A percentile compares a stretch with the other conserved stretches of the same genome.
Conservation (phyloP, 1,140 invertebrate genomes). For the Dufourea novaeangliae region DNA sequence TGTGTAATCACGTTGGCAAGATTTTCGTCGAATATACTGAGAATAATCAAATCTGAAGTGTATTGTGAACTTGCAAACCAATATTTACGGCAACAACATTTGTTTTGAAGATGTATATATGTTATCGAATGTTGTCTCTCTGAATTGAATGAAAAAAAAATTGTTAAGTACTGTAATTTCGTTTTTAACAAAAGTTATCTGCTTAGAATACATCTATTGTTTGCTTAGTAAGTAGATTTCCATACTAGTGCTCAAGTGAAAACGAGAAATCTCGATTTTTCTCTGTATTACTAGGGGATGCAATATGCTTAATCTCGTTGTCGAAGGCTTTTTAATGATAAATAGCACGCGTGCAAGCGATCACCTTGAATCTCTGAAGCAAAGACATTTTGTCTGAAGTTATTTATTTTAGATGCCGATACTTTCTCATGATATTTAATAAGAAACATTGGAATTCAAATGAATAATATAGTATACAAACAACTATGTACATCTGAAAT, state of each 20-base stretch:
- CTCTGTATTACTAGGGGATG: slow-evolving; percentile 53
- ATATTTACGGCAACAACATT: slow-evolving; percentile 39
- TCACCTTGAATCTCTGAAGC: slow-evolving; percentile 42
- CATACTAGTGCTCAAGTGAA: slow-evolving; percentile 49
- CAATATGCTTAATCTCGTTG: slow-evolving; percentile 64
- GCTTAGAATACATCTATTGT: slow-evolving; percentile 61
- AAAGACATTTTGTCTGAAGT: slow-evolving; percentile 53
- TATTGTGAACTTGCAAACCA: slow-evolving; percentile 41
- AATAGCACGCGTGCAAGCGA: slow-evolving; percentile 43
- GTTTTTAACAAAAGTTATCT: slow-evolving; percentile 59
- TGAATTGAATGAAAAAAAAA: slow-evolving; percentile 50
- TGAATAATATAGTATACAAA: slow-evolving; percentile 22
- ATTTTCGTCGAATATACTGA: slow-evolving; percentile 12
- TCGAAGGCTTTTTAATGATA: slow-evolving; percentile 55
- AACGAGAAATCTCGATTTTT: slow-evolving; percentile 56
- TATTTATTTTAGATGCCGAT: slow-evolving; percentile 61
- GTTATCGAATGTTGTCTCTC: slow-evolving; percentile 23
- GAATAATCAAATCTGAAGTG: slow-evolving; percentile 36
- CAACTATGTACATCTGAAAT: slow-evolving; percentile 31
- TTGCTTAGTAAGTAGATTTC: slow-evolving; percentile 56
- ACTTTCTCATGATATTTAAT: slow-evolving; percentile 6
- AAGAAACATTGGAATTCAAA: slow-evolving; percentile 38
- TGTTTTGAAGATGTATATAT: slow-evolving; percentile 14
- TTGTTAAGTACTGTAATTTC: slow-evolving; percentile 39
- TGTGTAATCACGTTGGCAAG: slow-evolving; percentile 27